Conservation (phyloP, 2,113 vertebrate genomes). For the Gopherus evgoodei region DNA sequence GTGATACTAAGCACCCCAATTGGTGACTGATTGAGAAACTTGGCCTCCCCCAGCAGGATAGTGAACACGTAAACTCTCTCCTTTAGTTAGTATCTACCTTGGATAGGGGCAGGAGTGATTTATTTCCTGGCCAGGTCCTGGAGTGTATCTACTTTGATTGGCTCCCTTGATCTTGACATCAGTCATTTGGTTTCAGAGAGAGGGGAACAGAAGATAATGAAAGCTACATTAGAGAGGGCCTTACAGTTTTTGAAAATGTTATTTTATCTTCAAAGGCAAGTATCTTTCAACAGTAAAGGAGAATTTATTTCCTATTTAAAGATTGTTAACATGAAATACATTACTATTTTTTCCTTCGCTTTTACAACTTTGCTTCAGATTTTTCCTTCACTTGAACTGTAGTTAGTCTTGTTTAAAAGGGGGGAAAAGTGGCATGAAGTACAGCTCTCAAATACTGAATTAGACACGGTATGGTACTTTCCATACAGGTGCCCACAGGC, state of each 20-base stretch:
- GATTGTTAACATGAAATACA: constrained; percentile 57
- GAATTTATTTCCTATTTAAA: constrained; percentile 69
- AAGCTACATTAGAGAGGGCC: constrained; percentile 79
- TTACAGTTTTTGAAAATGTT: constrained; percentile 79
- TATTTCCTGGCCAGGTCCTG: constrained; percentile 81
- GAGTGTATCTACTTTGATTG: constrained; percentile 83
- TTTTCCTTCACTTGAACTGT: neutral
- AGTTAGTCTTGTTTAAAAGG: neutral
- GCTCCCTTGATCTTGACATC: constrained; percentile 88
- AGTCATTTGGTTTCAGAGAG: constrained; percentile 77
- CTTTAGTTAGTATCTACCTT: constrained; percentile 57
- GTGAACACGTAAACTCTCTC: constrained; percentile 67
- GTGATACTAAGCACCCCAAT: constrained; percentile 87
- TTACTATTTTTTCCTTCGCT: neutral
- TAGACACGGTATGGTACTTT: neutral
- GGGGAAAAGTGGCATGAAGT: neutral
- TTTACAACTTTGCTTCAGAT: neutral
- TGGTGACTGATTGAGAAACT: constrained; percentile 75
- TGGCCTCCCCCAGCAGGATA: constrained; percentile 76
- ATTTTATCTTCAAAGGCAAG: constrained; percentile 84
- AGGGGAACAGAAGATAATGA: constrained; percentile 80
- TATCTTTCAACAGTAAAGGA: constrained; percentile 54
- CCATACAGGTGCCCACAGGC: neutral
- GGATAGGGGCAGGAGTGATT: constrained; percentile 78
- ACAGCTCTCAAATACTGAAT: neutral